phyloP scores from a whole-genome alignment of 2,113 vertebrate genomes.

The Microtus ochrogaster region DNA sequence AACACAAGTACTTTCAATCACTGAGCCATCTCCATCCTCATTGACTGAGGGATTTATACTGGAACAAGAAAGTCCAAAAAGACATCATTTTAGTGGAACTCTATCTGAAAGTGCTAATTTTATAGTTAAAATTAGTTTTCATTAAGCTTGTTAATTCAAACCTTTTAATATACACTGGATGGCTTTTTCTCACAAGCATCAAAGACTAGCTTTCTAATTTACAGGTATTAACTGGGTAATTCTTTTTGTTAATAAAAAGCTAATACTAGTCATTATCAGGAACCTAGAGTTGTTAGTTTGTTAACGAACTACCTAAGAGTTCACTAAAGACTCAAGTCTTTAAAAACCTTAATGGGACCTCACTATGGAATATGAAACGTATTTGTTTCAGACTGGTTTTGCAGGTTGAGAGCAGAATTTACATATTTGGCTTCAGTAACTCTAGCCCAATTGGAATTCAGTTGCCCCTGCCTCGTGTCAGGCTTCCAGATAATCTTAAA shows the following conservation, averaged over 20 bases:
- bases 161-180: background rate
- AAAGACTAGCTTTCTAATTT: background rate
- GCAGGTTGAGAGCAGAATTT: background rate
- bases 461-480: background rate
- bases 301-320: background rate
- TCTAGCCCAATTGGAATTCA: background rate
- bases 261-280: background rate
- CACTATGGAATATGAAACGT: background rate
- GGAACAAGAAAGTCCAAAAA: background rate
- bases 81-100: background rate
- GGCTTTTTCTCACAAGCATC: background rate
- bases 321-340: background rate
- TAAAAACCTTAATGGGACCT: background rate
- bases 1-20: no score
- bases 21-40: no score
- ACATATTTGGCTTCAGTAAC: background rate
- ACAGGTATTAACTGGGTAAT: background rate
- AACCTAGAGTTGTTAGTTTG: background rate
- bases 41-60: background rate
- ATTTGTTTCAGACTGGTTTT: background rate
- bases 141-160: background rate
- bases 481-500: conserved; percentile 25
- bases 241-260: background rate
- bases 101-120: background rate
- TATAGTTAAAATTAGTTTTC: background rate